phyloP scores from a whole-genome alignment of 2,797 vertebrate genomes.

The Margarornis squamiger region DNA sequence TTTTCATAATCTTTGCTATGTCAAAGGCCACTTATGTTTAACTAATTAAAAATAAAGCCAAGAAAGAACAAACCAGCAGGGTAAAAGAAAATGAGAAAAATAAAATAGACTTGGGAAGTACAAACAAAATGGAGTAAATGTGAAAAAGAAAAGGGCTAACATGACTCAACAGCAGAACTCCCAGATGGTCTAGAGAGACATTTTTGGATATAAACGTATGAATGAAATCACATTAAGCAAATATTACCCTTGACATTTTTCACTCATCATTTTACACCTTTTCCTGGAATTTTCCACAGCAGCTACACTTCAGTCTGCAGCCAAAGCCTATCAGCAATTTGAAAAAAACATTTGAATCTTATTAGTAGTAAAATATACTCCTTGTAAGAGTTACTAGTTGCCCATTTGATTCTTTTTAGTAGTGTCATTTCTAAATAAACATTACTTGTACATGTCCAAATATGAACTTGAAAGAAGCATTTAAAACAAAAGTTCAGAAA shows the following conservation, averaged over 20 bases:
- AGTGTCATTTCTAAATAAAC: not conserved
- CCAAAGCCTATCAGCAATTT: not conserved
- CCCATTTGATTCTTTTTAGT: not conserved
- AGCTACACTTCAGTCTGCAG: not conserved
- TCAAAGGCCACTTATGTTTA: constrained; percentile 66
- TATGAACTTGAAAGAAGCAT: not conserved
- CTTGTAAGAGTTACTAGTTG: not conserved
- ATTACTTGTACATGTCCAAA: not conserved
- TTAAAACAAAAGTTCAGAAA: not conserved
- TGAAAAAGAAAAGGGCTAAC: constrained; percentile 45
- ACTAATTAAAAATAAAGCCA: constrained; percentile 67
- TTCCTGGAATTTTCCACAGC: constrained; percentile 33
- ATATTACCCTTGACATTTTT: constrained; percentile 33
- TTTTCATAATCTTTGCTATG: constrained; percentile 56
- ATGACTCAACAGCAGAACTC: constrained; percentile 49
- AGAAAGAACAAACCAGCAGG: constrained; percentile 49
- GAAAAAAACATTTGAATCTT: not conserved
- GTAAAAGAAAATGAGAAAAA: constrained; percentile 51
- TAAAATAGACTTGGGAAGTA: constrained; percentile 47
- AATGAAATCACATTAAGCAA: constrained; percentile 49
- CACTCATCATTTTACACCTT: constrained; percentile 27
- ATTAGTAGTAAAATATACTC: not conserved
- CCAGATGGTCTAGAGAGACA: not conserved
- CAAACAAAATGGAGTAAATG: constrained; percentile 46
- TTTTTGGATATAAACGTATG: constrained; percentile 34